A percentile compares a stretch with the other conserved stretches of the same genome.
Conservation (phyloP, 2,113 vertebrate genomes). For the Hemibagrus wyckioides region DNA sequence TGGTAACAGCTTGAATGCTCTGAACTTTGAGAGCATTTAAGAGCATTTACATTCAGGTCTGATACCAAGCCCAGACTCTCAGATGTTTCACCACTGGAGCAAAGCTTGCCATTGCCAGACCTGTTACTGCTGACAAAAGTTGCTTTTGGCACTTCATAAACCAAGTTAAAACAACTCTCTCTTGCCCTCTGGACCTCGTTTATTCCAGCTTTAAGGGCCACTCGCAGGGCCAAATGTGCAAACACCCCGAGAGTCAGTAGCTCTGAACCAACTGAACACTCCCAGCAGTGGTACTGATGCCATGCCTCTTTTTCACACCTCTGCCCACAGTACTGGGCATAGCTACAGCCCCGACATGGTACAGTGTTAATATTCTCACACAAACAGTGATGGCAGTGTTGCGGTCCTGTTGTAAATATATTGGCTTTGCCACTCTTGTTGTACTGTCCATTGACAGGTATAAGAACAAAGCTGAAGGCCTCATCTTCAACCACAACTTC, state of each 20-base stretch:
- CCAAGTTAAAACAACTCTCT: not conserved
- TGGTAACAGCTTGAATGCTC: conserved; percentile 58
- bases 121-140: not conserved
- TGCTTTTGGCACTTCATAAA: not conserved
- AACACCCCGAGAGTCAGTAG: conserved; percentile 81
- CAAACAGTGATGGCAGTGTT: conserved; percentile 87
- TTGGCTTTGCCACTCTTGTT: not conserved
- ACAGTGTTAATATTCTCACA: conserved; percentile 66
- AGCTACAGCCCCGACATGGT: conserved; percentile 84
- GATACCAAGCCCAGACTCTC: not conserved
- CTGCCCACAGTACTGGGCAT: conserved; percentile 83
- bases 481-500: conserved; percentile 82
- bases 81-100: not conserved
- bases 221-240: conserved; percentile 83
- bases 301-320: conserved; percentile 79
- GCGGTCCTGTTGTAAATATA: conserved; percentile 68
- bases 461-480: conserved; percentile 86
- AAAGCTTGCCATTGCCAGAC: not conserved
- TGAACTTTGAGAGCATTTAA: conserved; percentile 38
- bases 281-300: conserved; percentile 81
- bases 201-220: conserved; percentile 79
- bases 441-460: conserved; percentile 66
- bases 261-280: conserved; percentile 81
- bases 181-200: conserved; percentile 64
- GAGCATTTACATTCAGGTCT: not conserved